Evolutionary conservation across 2,888 invertebrate genomes (phyloP).

Genomic region (Acleris literana): DNA sequence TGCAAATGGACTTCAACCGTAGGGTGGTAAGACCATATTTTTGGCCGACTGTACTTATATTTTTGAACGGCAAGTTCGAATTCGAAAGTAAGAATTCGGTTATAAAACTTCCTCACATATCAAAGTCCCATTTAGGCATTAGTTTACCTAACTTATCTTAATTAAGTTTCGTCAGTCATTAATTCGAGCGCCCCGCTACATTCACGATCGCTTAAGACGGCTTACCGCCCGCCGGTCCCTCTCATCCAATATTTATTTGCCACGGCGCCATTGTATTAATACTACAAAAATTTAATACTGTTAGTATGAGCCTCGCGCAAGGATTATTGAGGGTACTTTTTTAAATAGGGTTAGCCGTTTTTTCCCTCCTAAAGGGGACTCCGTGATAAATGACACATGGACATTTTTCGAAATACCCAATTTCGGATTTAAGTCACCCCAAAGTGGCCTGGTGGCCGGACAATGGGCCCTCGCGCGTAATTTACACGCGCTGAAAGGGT

Average conservation of each 20-base stretch:
- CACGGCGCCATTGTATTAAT: conserved; percentile 74
- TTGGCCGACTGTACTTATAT: no score
- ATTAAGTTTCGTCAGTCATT: conserved; percentile 34
- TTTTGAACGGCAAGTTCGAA: no score
- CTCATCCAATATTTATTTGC: conserved; percentile 79
- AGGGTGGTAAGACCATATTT: no score
- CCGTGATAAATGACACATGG: conserved; percentile 85
- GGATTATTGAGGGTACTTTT: conserved; percentile 80
- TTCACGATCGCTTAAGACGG: conserved; percentile 71
- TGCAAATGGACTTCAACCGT: no score
- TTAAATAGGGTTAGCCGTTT: conserved; percentile 80
- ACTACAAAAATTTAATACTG: conserved; percentile 80
- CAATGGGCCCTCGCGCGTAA: conserved; percentile 69
- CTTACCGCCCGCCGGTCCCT: conserved; percentile 63
- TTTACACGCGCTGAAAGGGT: conserved; percentile 72
- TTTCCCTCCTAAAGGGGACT: conserved; percentile 69
- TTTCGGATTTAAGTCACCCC: conserved; percentile 85
- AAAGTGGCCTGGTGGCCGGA: conserved; percentile 80
- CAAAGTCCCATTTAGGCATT: background rate
- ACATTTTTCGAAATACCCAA: conserved; percentile 85
- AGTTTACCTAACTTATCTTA: conserved; percentile 24
- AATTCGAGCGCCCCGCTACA: conserved; percentile 43
- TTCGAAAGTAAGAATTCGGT: no score
- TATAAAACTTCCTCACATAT: background rate
- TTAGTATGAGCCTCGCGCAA: conserved; percentile 73